These are phyloP conservation scores for Mirza zaza DNA, from an alignment of 2,113 vertebrate species.

Conservation along the genomic window DNA sequence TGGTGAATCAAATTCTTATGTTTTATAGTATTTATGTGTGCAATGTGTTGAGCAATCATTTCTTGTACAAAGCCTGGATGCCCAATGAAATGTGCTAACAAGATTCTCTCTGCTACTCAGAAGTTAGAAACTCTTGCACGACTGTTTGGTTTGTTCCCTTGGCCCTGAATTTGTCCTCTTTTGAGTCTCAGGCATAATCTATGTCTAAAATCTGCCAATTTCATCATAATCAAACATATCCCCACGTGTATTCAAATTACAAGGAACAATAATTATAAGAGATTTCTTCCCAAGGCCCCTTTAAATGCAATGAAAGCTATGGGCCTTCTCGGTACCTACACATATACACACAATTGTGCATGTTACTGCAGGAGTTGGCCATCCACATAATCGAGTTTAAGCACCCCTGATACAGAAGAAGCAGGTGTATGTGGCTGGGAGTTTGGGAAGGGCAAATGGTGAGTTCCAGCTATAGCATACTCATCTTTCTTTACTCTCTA, in stretches of 20 bases:
- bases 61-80: conserved; percentile 6
- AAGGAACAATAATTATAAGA: background rate
- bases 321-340: background rate
- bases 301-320: background rate
- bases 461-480: background rate
- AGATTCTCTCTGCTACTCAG: background rate
- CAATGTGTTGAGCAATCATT: background rate
- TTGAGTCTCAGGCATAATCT: background rate
- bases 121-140: background rate
- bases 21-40: background rate
- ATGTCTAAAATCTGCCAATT: background rate
- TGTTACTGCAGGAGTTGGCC: background rate
- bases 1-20: conserved; percentile 12
- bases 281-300: background rate
- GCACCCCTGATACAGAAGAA: background rate
- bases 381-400: background rate
- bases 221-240: background rate
- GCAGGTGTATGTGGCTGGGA: background rate
- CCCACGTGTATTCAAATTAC: background rate
- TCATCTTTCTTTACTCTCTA: background rate
- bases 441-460: fast-evolving
- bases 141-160: background rate
- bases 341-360: background rate
- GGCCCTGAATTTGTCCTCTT: background rate
- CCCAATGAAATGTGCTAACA: background rate